phyloP scores from a whole-genome alignment of 2,888 invertebrate genomes.

The Hypselothyrea guttata region DNA sequence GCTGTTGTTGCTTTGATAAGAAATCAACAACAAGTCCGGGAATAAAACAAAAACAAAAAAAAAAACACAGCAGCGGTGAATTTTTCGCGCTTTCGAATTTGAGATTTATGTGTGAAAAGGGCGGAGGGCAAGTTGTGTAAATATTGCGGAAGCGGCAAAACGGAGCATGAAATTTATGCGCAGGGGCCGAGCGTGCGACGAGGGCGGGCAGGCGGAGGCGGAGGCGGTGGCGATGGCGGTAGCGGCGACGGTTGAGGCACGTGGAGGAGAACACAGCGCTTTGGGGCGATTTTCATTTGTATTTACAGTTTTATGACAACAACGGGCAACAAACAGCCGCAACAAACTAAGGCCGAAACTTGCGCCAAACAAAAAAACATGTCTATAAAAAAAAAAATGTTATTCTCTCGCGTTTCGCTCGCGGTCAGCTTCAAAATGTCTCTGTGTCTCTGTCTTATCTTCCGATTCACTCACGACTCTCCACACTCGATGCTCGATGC shows the following conservation, averaged over 20 bases:
- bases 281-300: conserved; percentile 43
- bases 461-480: not conserved
- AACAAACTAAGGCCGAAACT: conserved; percentile 8
- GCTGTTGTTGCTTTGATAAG: not conserved
- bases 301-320: conserved; percentile 37
- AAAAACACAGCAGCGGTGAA: too few relatives aligned
- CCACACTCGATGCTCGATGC: conserved; percentile 10
- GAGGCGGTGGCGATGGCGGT: not conserved
- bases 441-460: not conserved
- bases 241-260: not conserved
- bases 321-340: conserved; percentile 9
- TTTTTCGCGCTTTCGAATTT: conserved; percentile 1
- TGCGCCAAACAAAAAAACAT: conserved; percentile 9
- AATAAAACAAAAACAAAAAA: conserved; percentile 10
- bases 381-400: not conserved
- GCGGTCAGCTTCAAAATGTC: not conserved
- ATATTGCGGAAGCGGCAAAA: conserved; percentile 25
- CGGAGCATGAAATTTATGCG: conserved; percentile 34
- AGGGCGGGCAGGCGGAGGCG: not conserved
- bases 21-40: conserved; percentile 7
- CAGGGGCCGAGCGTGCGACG: conserved; percentile 9
- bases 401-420: conserved; percentile 1
- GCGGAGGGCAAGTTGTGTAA: conserved; percentile 12
- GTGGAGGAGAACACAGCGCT: conserved; percentile 24
- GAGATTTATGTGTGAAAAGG: not conserved